Evolutionary conservation across 2,113 vertebrate genomes (phyloP).

Genomic region (Ardeotis arabs): DNA sequence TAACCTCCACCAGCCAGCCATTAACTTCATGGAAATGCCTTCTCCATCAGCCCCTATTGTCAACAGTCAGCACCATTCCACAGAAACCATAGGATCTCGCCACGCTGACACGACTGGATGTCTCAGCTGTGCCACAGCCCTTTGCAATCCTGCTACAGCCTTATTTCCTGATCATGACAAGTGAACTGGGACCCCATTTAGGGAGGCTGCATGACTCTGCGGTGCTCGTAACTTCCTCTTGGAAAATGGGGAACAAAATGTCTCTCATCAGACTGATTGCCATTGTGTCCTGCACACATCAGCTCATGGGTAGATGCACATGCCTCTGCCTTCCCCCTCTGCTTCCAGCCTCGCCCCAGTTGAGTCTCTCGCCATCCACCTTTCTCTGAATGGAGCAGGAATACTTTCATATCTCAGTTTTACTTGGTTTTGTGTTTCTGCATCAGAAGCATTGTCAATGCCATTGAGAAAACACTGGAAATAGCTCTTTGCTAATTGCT

Average conservation of each 20-base stretch:
- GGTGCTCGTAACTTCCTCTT: conserved; percentile 16
- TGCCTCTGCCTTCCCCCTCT: conserved; percentile 48
- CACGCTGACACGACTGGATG: conserved; percentile 19
- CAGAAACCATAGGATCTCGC: conserved; percentile 27
- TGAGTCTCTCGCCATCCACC: neutral
- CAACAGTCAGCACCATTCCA: conserved; percentile 51
- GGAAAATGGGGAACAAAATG: conserved; percentile 66
- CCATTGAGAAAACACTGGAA: neutral
- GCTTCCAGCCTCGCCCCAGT: conserved; percentile 55
- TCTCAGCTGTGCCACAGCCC: conserved; percentile 25
- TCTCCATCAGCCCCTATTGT: conserved; percentile 63
- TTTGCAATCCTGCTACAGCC: neutral
- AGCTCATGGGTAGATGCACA: neutral
- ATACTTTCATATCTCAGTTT: conserved; percentile 50
- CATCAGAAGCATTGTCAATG: neutral
- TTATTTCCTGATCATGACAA: conserved; percentile 15
- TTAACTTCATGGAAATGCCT: conserved; percentile 66
- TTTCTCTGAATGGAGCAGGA: conserved; percentile 57
- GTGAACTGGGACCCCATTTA: neutral
- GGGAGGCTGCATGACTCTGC: conserved; percentile 55
- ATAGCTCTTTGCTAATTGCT: neutral
- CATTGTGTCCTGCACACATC: neutral
- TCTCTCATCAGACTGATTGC: conserved; percentile 72
- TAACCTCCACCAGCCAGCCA: conserved; percentile 63
- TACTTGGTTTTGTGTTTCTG: conserved; percentile 32